Conservation (phyloP, 2,888 invertebrate species). For the Andrena fulva region DNA sequence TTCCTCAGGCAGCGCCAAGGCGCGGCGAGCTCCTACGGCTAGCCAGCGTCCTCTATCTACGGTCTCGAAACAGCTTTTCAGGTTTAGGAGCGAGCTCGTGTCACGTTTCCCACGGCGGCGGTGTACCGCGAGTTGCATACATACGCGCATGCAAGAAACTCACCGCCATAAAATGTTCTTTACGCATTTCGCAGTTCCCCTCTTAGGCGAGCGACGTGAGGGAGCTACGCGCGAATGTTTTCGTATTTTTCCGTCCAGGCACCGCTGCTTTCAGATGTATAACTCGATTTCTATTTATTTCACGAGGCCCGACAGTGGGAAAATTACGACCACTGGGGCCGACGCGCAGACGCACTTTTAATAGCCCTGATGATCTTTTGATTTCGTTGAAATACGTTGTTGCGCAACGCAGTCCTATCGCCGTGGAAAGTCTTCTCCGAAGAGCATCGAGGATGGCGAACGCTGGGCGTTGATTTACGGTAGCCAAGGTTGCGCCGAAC, state of each 20-base stretch:
- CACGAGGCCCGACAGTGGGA: constrained; percentile 1
- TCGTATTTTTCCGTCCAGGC: constrained; percentile 57
- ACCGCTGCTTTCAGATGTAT: constrained; percentile 28
- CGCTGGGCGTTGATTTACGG: constrained; percentile 58
- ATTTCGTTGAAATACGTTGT: not conserved
- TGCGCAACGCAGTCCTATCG: not conserved
- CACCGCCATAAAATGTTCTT: constrained; percentile 65
- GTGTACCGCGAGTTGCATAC: constrained; percentile 59
- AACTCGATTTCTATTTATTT: constrained; percentile 50
- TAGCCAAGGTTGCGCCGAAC: constrained; percentile 75
- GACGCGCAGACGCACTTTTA: constrained; percentile 9
- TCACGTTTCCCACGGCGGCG: constrained; percentile 79
- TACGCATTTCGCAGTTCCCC: constrained; percentile 65
- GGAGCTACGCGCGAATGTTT: constrained; percentile 41
- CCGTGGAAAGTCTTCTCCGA: not conserved
- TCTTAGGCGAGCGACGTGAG: constrained; percentile 52
- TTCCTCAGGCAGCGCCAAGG: constrained; percentile 21
- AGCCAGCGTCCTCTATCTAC: constrained; percentile 64
- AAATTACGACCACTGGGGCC: not conserved
- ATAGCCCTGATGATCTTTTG: constrained; percentile 15
- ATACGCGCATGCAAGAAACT: constrained; percentile 67
- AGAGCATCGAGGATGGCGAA: constrained; percentile 65
- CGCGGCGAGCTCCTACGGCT: constrained; percentile 25
- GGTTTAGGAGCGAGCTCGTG: constrained; percentile 75
- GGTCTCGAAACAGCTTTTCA: constrained; percentile 70